Conservation (phyloP, 2,797 vertebrate species). For the Lepus oiostolus region DNA sequence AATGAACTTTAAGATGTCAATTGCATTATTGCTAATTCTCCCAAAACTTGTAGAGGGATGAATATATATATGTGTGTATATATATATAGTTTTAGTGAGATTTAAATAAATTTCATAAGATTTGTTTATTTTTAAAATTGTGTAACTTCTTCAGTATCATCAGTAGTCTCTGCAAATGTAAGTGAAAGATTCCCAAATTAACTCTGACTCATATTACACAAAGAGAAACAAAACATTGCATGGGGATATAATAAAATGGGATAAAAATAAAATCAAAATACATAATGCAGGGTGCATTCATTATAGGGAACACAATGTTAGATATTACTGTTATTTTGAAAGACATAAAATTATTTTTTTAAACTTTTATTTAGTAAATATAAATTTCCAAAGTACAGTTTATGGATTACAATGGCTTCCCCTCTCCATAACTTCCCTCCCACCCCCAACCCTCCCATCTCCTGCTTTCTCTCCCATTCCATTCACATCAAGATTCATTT, state of each 20-base stretch:
- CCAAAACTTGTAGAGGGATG: neutral
- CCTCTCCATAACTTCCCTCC: no score
- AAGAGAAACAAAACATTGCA: conserved; percentile 18
- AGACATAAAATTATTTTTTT: neutral
- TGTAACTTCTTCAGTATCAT: neutral
- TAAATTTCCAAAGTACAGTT: no score
- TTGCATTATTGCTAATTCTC: neutral
- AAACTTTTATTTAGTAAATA: no score
- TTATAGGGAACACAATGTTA: neutral
- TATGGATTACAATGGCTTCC: no score
- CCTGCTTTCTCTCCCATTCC: no score
- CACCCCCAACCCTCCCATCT: no score
- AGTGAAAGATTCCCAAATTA: conserved; percentile 41
- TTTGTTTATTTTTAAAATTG: conserved; percentile 49
- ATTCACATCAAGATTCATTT: no score
- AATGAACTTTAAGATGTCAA: neutral
- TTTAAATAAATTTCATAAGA: neutral
- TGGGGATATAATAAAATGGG: conserved; percentile 8
- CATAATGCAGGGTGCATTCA: neutral
- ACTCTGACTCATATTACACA: neutral
- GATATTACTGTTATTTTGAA: neutral
- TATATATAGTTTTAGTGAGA: neutral
- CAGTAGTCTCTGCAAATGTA: neutral
- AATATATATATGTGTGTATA: neutral
- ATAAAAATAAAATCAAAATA: neutral